phyloP scores from a whole-genome alignment of 2,797 vertebrate genomes.

The Harpagifer antarcticus region DNA sequence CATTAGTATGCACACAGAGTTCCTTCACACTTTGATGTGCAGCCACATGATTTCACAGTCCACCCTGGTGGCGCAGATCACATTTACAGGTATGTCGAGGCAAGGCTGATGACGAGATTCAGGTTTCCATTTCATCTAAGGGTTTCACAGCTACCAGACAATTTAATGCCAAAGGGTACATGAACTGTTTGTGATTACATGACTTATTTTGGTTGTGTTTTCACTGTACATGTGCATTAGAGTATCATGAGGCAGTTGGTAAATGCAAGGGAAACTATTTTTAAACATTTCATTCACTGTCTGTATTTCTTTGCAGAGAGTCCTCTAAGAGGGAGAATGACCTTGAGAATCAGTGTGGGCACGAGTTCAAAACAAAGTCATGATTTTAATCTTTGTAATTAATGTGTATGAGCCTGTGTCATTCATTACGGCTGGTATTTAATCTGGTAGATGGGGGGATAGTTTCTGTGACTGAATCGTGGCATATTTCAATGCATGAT shows the following conservation, averaged over 20 bases:
- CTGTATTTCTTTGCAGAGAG: slow-evolving; percentile 38
- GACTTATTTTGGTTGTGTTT: slow-evolving; percentile 19
- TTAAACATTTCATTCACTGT: slow-evolving; percentile 9
- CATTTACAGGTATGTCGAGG: slow-evolving; percentile 82
- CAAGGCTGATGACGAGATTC: slow-evolving; percentile 80
- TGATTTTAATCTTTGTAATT: slow-evolving; percentile 74
- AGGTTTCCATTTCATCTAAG: slow-evolving; percentile 76
- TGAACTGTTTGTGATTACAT: slow-evolving; percentile 37
- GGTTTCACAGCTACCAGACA: slow-evolving; percentile 60
- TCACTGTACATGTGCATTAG: slow-evolving; percentile 16
- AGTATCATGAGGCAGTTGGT: neutral
- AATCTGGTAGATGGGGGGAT: slow-evolving; percentile 66
- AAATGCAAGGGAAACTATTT: slow-evolving; percentile 2
- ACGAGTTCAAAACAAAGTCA: slow-evolving; percentile 66
- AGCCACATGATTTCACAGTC: slow-evolving; percentile 86
- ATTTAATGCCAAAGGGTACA: slow-evolving; percentile 50
- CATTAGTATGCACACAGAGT: slow-evolving; percentile 83
- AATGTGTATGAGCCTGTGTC: slow-evolving; percentile 64
- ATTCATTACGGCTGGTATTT: slow-evolving; percentile 74
- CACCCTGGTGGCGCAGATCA: slow-evolving; percentile 82
- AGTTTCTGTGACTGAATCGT: slow-evolving; percentile 68
- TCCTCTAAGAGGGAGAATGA: slow-evolving; percentile 41
- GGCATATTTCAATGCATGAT: slow-evolving; percentile 67
- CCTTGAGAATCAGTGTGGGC: slow-evolving; percentile 63
- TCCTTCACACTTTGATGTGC: slow-evolving; percentile 85